Conservation (phyloP, 2,888 invertebrate genomes). For the Latheticus oryzae region DNA sequence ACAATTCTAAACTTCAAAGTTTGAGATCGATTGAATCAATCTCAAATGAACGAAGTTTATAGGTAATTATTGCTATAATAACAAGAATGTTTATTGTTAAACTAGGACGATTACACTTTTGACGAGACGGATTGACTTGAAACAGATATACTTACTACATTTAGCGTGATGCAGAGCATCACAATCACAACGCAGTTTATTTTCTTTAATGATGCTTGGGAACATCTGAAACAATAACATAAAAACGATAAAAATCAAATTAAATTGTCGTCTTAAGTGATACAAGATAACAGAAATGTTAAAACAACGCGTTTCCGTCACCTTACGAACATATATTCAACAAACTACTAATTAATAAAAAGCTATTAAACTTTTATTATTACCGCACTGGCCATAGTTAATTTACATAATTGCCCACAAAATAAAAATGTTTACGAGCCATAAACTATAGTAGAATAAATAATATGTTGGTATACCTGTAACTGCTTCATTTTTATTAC, state of each 20-base stretch:
- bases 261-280: constrained; percentile 4
- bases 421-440: constrained; percentile 61
- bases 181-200: constrained; percentile 17
- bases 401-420: constrained; percentile 63
- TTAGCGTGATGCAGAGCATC: constrained; percentile 18
- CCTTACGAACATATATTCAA: constrained; percentile 43
- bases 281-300: constrained; percentile 10
- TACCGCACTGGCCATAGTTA: constrained; percentile 57
- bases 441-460: constrained; percentile 62
- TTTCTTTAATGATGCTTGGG: constrained; percentile 45
- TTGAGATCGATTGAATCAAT: neutral
- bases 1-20: constrained; percentile 9
- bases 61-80: constrained; percentile 39
- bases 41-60: no score
- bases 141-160: constrained; percentile 46
- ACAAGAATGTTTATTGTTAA: constrained; percentile 48
- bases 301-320: constrained; percentile 45
- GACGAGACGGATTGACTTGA: constrained; percentile 53
- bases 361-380: constrained; percentile 55
- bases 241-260: constrained; percentile 23
- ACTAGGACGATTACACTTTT: constrained; percentile 51
- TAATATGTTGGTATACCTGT: constrained; percentile 59
- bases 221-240: constrained; percentile 51
- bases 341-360: constrained; percentile 59
- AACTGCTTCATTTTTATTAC: constrained; percentile 57